These are phyloP conservation scores for Heteromurus nitidus DNA, from an alignment of 2,888 invertebrate species.

Conservation along the genomic window DNA sequence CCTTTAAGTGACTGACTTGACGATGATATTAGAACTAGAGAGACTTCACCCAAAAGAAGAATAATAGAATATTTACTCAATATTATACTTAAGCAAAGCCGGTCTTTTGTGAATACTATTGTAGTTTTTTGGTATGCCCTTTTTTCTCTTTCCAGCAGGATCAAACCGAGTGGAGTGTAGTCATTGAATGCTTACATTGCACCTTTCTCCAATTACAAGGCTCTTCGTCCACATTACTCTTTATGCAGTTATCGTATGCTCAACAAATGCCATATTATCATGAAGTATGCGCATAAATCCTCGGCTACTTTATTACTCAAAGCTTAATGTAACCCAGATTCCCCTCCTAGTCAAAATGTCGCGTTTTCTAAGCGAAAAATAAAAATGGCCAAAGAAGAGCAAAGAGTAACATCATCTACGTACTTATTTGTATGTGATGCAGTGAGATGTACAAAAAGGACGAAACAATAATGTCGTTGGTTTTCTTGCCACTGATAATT, in stretches of 20 bases:
- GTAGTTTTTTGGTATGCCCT: conserved; percentile 8
- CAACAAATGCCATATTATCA: conserved; percentile 8
- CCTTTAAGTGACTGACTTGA: conserved; percentile 17
- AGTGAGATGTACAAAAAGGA: too few relatives aligned
- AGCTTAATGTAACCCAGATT: conserved; percentile 2
- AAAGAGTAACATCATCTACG: conserved; percentile 10
- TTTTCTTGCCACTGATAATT: too few relatives aligned
- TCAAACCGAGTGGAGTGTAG: neutral
- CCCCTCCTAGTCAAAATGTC: conserved; percentile 58
- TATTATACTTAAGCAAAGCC: conserved; percentile 37
- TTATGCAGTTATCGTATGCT: neutral
- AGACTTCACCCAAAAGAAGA: conserved; percentile 30
- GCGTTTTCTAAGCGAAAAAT: conserved; percentile 27
- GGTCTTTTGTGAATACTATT: conserved; percentile 25
- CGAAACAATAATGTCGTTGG: too few relatives aligned
- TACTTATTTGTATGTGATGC: too few relatives aligned
- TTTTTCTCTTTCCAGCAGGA: conserved; percentile 22
- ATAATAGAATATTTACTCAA: conserved; percentile 49
- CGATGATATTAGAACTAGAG: neutral
- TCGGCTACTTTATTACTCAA: too few relatives aligned
- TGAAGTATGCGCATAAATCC: neutral
- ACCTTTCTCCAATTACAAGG: conserved; percentile 65
- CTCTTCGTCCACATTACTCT: conserved; percentile 41
- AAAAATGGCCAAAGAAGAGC: too few relatives aligned
- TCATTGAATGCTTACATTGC: conserved; percentile 39